Base-by-base conservation (phyloP, 2,113 vertebrate genomes). In the Aegypius monachus region DNA sequence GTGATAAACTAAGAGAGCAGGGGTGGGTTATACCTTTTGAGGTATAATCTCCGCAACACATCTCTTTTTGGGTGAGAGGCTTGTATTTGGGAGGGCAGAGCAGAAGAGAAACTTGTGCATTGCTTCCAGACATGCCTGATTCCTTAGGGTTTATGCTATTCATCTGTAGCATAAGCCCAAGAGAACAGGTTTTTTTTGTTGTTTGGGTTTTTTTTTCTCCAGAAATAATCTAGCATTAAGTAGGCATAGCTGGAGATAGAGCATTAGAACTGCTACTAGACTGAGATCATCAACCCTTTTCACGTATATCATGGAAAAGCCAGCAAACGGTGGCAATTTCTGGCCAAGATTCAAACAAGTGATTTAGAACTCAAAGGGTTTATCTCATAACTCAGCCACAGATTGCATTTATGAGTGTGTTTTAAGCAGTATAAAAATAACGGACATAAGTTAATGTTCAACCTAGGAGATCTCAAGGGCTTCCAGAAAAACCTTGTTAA, bases 401-500 rank as follows among this genome's bases (percentile, higher is more conserved):
- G 52, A 87, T 78, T 91, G 53, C 56, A 40, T 92, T 95, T 94
- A 61, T 67, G 70, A 72, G 32, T 59, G 31, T 82, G 61, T 75
- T 96, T 93, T 81, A 95, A 92, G 72, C 67, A 42, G 43, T 87
- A 72, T 74, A 73, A 96, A 93, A 92, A 93, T 75, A 95, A 78
- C 23, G 71, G 94, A 90, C 88, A 9, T 42, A 83, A 83, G 66
- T 87, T 91, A 61, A 78, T 47, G 62, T 93, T 94, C 70, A 91
- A 87, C 81, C 70, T 94, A 95, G 86, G 86, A 87, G 62, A 90
- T 94, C 94, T 95, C 91, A 93, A 96, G 91, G 93, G 94, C 83
- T 97, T 95, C 89, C 77, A 94, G 84, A 87, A 86, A 96, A 97
- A 94, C 78, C 93, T 93, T 94, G 86, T 97, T 97, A 96, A 95